Base-by-base conservation (phyloP, 23 tunicate genomes). In the Trididemnum nubilum region DNA sequence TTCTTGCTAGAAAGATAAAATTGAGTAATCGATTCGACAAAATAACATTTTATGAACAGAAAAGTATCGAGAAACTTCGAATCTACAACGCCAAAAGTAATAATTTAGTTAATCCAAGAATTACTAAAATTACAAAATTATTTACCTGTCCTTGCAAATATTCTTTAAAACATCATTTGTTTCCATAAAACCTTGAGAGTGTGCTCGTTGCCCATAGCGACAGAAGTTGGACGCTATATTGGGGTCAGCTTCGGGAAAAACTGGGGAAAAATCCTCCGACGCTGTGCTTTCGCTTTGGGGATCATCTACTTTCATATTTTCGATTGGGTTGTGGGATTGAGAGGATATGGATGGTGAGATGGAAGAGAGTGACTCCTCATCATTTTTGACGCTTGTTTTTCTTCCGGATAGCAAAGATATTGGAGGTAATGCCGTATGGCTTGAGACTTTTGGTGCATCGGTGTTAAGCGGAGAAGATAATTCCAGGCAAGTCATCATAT, bases 171-270 rank as follows among this genome's bases (percentile, higher is more conserved):
- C 36, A 27, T 30, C 22, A n/a, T 36, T 69, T 9, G 38, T 5
- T n/a, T 69, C 74, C 25, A 36, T 36, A 36, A 36, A 57, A 28
- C 21, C 71, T 15, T 40, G 67, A 34, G 52, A 50, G 0, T 34
- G 26, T 22, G 72, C 87, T 29, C 88, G 28, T 64, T 85, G 88
- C 1, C 88, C 88, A 65, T 34, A 85, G 76, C 76, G 44, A 29
- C 88, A 76, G 1, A 34, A 50, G 27, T 70, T 35, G 24, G 87
- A 73, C 12, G 35, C 21, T 25, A 39, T 30, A 23, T 51, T 54
- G 0, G 35, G 66, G 2, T 23, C 35, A 15, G 29, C 74, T n/a
- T 12, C 26, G 24, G 12, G 15, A 3, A 21, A 18, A 25, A 59
- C 50, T 5, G 7, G 38, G 21, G 7, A 2, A 67, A 5, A 12